Conservation (phyloP, 2,113 vertebrate species). For the Drymodes brunneopygia region DNA sequence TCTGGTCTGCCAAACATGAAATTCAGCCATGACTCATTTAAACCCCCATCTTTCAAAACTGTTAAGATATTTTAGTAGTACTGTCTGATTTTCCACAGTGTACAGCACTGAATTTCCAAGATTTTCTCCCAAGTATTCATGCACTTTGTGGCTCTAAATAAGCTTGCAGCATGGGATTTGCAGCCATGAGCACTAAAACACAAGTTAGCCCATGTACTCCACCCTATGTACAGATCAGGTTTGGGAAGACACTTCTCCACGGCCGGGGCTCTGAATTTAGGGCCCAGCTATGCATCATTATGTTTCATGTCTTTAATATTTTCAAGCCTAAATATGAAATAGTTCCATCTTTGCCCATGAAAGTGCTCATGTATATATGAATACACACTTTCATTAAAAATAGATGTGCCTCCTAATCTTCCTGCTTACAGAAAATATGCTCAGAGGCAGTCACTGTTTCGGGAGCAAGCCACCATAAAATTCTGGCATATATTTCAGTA, state of each 20-base stretch:
- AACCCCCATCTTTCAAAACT: background rate
- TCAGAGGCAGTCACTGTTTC: background rate
- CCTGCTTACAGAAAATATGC: background rate
- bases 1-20: background rate
- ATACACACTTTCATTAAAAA: constrained; percentile 23
- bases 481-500: background rate
- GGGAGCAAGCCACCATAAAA: background rate
- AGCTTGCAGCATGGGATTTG: background rate
- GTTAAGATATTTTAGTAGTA: background rate
- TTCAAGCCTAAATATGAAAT: background rate
- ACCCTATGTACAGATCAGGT: background rate
- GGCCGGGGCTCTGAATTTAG: background rate
- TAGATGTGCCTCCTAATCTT: background rate
- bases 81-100: background rate
- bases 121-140: background rate
- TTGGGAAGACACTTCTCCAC: background rate
- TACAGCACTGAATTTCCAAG: background rate
- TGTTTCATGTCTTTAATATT: background rate
- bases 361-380: background rate
- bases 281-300: background rate
- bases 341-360: background rate
- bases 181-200: background rate
- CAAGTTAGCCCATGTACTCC: fast-evolving
- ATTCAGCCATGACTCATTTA: background rate
- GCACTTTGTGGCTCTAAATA: background rate